These are phyloP conservation scores for Mirza zaza DNA, from an alignment of 2,113 vertebrate species.

Conservation along the genomic window DNA sequence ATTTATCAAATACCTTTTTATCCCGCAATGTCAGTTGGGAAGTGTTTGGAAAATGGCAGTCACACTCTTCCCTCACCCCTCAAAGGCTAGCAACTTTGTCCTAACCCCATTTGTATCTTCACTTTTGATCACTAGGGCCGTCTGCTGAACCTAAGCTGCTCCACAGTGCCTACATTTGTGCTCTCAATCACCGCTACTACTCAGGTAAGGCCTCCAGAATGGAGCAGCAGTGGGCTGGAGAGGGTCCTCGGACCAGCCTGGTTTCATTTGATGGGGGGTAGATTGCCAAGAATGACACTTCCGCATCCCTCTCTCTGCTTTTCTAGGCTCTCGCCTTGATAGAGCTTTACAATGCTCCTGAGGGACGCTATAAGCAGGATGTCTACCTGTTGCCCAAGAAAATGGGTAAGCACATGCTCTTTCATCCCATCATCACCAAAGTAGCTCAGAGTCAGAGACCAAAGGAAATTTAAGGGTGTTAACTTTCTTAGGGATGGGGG, in stretches of 20 bases:
- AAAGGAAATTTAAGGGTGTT: neutral
- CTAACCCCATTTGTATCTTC: neutral
- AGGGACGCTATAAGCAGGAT: constrained; percentile 97
- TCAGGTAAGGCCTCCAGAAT: constrained; percentile 85
- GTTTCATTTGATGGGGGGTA: neutral
- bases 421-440: neutral
- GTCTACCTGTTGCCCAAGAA: constrained; percentile 98
- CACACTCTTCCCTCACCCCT: neutral
- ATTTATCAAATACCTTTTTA: neutral
- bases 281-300: neutral
- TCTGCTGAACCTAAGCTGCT: constrained; percentile 96
- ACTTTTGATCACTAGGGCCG: constrained; percentile 85
- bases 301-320: constrained; percentile 40
- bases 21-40: neutral
- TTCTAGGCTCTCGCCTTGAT: constrained; percentile 94
- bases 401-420: constrained; percentile 88
- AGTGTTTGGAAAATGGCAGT: neutral
- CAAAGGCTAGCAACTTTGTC: neutral
- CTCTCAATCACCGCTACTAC: constrained; percentile 98
- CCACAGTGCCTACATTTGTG: constrained; percentile 97
- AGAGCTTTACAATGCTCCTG: constrained; percentile 96
- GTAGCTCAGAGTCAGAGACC: neutral
- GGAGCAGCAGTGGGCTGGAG: neutral
- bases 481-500: neutral
- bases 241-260: neutral